Evolutionary conservation across 2,113 vertebrate species (phyloP).

Genomic region (Meles meles): DNA sequence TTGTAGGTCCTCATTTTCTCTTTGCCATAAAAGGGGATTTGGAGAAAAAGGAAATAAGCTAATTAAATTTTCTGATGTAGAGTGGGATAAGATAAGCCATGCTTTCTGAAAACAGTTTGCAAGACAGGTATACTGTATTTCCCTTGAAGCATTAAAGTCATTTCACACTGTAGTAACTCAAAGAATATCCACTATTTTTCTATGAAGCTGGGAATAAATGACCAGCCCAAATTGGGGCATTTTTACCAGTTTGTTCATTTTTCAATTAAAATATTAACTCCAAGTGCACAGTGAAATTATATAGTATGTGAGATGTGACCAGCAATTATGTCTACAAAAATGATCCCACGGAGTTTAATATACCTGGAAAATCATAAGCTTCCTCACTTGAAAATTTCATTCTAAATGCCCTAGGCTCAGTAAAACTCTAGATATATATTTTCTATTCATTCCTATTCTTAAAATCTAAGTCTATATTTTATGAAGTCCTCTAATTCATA

Average conservation of each 20-base stretch:
- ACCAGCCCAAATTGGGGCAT: neutral
- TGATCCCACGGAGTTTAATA: neutral
- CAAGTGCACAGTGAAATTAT: neutral
- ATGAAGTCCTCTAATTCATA: neutral
- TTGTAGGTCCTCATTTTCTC: neutral
- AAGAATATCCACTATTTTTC: neutral
- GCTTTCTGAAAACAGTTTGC: neutral
- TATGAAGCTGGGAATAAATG: neutral
- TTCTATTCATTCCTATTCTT: neutral
- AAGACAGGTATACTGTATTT: neutral
- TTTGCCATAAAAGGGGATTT: slow-evolving; percentile 21
- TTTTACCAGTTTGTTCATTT: slow-evolving; percentile 4
- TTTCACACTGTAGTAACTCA: slow-evolving; percentile 7
- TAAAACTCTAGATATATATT: neutral
- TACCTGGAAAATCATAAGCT: neutral
- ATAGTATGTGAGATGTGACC: neutral
- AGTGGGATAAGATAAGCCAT: neutral
- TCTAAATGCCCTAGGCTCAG: neutral
- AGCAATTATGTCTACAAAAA: neutral
- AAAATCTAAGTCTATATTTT: neutral
- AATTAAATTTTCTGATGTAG: neutral
- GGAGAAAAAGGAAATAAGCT: neutral
- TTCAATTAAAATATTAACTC: slow-evolving; percentile 24
- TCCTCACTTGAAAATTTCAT: neutral
- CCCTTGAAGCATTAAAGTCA: slow-evolving; percentile 10